Conservation (phyloP, 1,140 invertebrate species). For the Euura saliciscinereae region DNA sequence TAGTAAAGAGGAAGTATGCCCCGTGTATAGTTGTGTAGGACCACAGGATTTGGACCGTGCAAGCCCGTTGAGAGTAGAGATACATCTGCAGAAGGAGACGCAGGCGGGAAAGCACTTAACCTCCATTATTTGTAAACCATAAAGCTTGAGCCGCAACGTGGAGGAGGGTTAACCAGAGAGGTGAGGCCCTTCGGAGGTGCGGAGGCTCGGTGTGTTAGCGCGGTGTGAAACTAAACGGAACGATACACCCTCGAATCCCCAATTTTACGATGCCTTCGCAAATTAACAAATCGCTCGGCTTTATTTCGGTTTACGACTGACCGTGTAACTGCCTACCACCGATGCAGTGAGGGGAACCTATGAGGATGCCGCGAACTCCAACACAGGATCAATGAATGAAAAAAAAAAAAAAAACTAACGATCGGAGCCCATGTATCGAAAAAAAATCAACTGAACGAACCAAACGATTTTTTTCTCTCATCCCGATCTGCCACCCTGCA, state of each 20-base stretch:
- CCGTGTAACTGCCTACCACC: background rate
- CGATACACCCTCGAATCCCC: background rate
- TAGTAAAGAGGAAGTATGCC: no score
- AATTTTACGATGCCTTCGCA: slow-evolving; percentile 18
- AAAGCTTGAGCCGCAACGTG: slow-evolving; percentile 19
- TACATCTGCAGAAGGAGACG: background rate
- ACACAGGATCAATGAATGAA: background rate
- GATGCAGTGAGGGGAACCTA: background rate
- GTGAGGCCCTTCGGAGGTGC: no score
- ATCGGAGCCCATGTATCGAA: no score
- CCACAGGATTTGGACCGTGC: no score
- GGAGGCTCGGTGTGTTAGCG: no score
- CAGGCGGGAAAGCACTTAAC: slow-evolving; percentile 22
- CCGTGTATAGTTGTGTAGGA: no score
- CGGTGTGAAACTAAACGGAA: no score
- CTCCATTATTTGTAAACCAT: slow-evolving; percentile 30
- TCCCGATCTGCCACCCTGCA: no score
- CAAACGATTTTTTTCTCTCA: no score
- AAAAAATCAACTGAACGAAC: no score
- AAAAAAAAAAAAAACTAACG: background rate
- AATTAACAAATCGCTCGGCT: slow-evolving; percentile 34
- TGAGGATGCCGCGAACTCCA: background rate
- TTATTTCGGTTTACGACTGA: slow-evolving; percentile 8
- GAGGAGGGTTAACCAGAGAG: no score
- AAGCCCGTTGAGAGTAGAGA: no score